A percentile compares a stretch with the other conserved stretches of the same genome.
Conservation (phyloP, 2,113 vertebrate species). For the Axis porcinus region DNA sequence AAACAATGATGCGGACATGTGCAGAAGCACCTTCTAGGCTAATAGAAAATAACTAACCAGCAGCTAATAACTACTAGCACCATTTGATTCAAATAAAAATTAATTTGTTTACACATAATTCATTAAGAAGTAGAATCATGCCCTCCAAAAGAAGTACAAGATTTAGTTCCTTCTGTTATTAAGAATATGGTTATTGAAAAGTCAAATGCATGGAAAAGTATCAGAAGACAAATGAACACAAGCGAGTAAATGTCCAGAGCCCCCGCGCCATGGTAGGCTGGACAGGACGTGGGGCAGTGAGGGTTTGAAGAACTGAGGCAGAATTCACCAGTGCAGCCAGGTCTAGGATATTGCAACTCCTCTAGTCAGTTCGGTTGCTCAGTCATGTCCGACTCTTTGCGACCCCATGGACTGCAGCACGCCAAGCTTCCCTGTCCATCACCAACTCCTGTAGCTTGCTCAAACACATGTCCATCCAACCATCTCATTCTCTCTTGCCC, state of each 20-base stretch:
- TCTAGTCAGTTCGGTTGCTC: neutral
- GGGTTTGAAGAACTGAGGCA: neutral
- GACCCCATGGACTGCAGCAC: neutral
- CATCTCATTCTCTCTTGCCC: neutral
- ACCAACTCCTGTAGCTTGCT: neutral
- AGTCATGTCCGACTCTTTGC: neutral
- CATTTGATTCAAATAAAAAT: neutral
- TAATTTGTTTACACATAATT: neutral
- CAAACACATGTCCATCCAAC: neutral
- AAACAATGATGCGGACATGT: neutral
- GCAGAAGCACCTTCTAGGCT: neutral
- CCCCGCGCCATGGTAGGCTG: rapidly evolving
- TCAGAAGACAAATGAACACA: neutral
- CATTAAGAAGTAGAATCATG: neutral
- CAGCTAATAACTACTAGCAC: neutral
- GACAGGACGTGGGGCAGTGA: neutral
- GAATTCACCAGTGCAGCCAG: neutral
- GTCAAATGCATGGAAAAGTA: neutral
- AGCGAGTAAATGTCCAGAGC: neutral
- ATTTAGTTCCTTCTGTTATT: neutral
- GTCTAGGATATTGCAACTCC: neutral
- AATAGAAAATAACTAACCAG: neutral
- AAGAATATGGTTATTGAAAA: neutral
- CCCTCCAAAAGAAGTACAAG: neutral
- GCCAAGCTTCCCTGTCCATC: neutral